Percentiles rank a stretch among this genome's conserved stretches.
These are phyloP conservation scores for Lysiphlebus fabarum DNA, from an alignment of 1,140 invertebrate genomes.

Conservation along the genomic window DNA sequence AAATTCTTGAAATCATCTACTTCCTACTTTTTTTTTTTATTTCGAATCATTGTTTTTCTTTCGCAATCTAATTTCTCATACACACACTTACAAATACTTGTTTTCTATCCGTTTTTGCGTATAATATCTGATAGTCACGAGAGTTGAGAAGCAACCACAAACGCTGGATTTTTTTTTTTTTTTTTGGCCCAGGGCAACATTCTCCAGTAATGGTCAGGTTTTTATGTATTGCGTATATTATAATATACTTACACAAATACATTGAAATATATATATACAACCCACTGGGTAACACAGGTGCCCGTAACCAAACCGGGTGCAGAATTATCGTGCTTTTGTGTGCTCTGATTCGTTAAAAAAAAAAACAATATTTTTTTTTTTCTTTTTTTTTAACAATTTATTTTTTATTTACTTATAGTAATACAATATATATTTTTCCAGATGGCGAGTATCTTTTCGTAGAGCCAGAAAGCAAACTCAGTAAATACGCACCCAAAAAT, in stretches of 20 bases:
- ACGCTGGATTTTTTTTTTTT: neutral
- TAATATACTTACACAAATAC: no score
- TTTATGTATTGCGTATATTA: constrained; percentile 30
- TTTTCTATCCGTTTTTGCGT: no score
- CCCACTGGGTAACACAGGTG: constrained; percentile 50
- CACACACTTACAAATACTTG: no score
- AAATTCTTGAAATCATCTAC: no score
- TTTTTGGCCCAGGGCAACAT: constrained; percentile 49
- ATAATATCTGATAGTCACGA: neutral
- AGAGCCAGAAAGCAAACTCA: constrained; percentile 89
- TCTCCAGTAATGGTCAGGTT: constrained; percentile 51
- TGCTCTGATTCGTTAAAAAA: neutral
- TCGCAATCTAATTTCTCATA: no score
- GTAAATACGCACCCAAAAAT: constrained; percentile 92
- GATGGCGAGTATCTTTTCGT: constrained; percentile 94
- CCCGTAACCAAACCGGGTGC: constrained; percentile 28
- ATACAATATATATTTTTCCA: constrained; percentile 50
- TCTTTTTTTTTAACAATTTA: constrained; percentile 16
- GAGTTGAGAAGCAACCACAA: neutral
- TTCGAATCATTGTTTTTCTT: no score
- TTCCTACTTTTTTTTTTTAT: no score
- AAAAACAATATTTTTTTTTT: neutral
- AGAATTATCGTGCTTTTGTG: constrained; percentile 3
- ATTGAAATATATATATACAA: constrained; percentile 17
- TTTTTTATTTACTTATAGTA: constrained; percentile 1